Evolutionary conservation across 2,888 invertebrate genomes (phyloP).

Genomic region (Hesperia comma): DNA sequence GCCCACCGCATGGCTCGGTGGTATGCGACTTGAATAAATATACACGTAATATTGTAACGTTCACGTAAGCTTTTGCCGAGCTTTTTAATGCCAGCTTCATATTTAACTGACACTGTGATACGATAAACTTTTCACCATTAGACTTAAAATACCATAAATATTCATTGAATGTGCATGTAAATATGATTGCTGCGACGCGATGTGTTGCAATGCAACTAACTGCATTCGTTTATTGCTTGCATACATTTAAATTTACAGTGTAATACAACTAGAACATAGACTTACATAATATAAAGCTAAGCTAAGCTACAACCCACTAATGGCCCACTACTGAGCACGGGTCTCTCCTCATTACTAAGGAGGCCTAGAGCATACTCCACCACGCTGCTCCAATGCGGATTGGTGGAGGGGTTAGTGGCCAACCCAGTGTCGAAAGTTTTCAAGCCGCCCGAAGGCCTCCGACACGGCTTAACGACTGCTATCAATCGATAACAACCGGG

Average conservation of each 20-base stretch:
- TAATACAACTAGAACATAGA: too few relatives aligned
- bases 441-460: too few relatives aligned
- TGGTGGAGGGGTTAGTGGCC: too few relatives aligned
- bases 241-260: neutral
- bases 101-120: constrained; percentile 18
- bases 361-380: too few relatives aligned
- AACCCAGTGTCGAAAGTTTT: too few relatives aligned
- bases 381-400: too few relatives aligned
- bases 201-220: neutral
- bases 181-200: neutral
- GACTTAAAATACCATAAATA: constrained; percentile 11
- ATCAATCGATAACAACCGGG: too few relatives aligned
- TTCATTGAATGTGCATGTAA: constrained; percentile 5
- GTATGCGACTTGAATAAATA: constrained; percentile 29
- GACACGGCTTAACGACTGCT: too few relatives aligned
- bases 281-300: too few relatives aligned
- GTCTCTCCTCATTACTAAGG: too few relatives aligned
- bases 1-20: constrained; percentile 25
- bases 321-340: too few relatives aligned
- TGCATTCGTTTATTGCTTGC: neutral
- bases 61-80: constrained; percentile 15
- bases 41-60: constrained; percentile 23
- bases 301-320: too few relatives aligned
- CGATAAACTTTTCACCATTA: constrained; percentile 20
- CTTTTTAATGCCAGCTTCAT: constrained; percentile 28